Percentiles rank a stretch among this genome's conserved stretches.
phyloP scores from a whole-genome alignment of 2,888 invertebrate species.

The Ectemnius cavifrons region DNA sequence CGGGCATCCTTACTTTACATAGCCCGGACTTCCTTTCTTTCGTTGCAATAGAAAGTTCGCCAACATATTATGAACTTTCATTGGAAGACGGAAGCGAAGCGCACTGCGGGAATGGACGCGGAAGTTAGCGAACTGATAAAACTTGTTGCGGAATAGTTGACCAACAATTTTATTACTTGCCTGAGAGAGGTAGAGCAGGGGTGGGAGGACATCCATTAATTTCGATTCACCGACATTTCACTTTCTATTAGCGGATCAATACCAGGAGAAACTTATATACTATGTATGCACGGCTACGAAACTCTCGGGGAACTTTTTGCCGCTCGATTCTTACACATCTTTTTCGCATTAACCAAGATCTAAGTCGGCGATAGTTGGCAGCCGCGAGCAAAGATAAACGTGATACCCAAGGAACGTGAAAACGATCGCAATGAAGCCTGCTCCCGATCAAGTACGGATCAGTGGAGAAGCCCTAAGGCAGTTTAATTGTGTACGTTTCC shows the following conservation, averaged over 20 bases:
- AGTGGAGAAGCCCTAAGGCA: constrained; percentile 37
- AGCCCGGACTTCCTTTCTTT: not conserved
- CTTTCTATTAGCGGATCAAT: too few species aligned
- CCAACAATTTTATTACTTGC: not conserved
- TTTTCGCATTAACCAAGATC: not conserved
- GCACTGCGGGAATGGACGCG: not conserved
- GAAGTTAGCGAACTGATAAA: constrained; percentile 7
- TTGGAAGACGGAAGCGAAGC: not conserved
- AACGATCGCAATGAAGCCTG: constrained; percentile 27
- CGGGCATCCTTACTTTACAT: not conserved
- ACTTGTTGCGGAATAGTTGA: constrained; percentile 5
- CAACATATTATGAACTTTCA: constrained; percentile 12
- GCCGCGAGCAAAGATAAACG: constrained; percentile 1
- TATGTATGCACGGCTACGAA: too few species aligned
- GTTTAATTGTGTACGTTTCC: constrained; percentile 61
- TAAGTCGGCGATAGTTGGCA: not conserved
- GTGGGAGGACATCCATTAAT: not conserved
- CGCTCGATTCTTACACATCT: too few species aligned
- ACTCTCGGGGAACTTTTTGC: too few species aligned
- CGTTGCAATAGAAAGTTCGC: constrained; percentile 6
- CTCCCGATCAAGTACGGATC: constrained; percentile 26
- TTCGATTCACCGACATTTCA: not conserved
- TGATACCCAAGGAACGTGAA: constrained; percentile 17
- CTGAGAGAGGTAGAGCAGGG: not conserved
- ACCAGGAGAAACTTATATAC: too few species aligned